Conservation (phyloP, 2,113 vertebrate genomes). For the Jaculus jaculus region DNA sequence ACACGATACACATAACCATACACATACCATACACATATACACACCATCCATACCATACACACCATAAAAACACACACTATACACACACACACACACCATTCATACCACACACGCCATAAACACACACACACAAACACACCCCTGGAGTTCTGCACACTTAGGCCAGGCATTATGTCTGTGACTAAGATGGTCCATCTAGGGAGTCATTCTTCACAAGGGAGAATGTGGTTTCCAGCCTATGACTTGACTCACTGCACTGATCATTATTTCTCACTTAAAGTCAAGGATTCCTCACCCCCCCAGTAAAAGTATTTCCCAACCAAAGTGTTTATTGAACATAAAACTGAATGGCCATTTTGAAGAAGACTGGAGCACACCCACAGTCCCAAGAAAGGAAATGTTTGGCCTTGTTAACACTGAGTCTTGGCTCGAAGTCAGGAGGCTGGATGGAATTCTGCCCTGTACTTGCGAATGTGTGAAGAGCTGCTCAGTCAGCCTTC, state of each 20-base stretch:
- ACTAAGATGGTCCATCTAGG: not conserved
- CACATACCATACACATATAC: too few relatives aligned
- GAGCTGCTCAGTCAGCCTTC: conserved; percentile 63
- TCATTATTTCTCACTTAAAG: conserved; percentile 19
- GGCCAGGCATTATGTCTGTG: not conserved
- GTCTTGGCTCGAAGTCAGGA: conserved; percentile 30
- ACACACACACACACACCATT: too few relatives aligned
- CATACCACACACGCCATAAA: not conserved
- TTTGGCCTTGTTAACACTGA: conserved; percentile 44
- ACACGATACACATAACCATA: too few relatives aligned
- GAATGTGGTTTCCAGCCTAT: not conserved
- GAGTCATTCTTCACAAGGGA: not conserved
- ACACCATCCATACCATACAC: too few relatives aligned
- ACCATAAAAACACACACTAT: too few relatives aligned
- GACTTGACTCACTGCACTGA: not conserved
- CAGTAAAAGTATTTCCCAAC: conserved; percentile 20
- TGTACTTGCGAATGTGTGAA: conserved; percentile 46
- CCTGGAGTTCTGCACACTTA: not conserved
- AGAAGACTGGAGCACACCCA: conserved; percentile 20
- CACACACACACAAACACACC: not conserved
- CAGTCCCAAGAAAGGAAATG: conserved; percentile 56
- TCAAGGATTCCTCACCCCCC: not conserved
- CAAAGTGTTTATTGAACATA: conserved; percentile 45
- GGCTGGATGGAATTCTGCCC: conserved; percentile 54
- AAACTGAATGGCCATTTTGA: conserved; percentile 33